Conservation (phyloP, 2,113 vertebrate genomes). For the Penelope pileata region DNA sequence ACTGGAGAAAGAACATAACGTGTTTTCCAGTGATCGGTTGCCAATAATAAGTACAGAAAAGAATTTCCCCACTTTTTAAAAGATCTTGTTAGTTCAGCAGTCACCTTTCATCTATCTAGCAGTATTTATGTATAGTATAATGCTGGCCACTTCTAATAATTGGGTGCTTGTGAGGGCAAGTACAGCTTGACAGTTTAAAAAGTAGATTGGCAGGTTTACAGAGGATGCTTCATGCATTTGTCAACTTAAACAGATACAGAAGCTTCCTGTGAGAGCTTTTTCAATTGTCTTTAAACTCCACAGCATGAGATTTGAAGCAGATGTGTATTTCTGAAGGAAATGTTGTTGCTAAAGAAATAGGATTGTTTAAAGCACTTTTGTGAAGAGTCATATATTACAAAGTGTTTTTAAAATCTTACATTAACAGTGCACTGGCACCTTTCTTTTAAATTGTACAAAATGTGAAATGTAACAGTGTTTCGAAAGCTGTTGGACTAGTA, state of each 20-base stretch:
- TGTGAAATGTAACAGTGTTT: background rate
- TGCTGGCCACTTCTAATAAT: background rate
- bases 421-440: rapidly evolving
- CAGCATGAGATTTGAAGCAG: background rate
- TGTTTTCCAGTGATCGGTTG: background rate
- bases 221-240: background rate
- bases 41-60: background rate
- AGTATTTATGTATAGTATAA: background rate
- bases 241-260: background rate
- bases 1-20: background rate
- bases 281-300: background rate
- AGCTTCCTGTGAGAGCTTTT: background rate
- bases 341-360: background rate
- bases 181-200: background rate
- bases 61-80: background rate
- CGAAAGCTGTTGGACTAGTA: background rate
- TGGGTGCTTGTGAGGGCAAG: background rate
- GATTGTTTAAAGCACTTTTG: background rate
- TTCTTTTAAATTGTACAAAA: background rate
- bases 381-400: background rate
- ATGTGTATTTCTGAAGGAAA: background rate
- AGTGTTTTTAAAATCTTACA: background rate
- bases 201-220: background rate
- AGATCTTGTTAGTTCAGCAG: background rate
- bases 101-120: background rate